Base-by-base conservation (phyloP, 2,113 vertebrate genomes). In the Sphaerodactylus townsendi region DNA sequence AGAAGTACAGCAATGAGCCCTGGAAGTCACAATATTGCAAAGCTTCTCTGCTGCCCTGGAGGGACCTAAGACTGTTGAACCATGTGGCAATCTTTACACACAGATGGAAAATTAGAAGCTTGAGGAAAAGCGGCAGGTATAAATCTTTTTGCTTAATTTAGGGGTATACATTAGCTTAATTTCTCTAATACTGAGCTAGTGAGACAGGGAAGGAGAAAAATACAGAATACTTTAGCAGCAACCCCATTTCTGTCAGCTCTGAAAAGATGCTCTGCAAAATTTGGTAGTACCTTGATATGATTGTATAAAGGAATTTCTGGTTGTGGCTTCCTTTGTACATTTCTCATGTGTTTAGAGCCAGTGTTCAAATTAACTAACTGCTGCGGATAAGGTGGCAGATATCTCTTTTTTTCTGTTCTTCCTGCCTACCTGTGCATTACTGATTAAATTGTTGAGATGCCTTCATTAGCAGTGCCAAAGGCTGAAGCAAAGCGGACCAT, bases 391-490 rank as follows among this genome's bases (percentile, higher is more conserved):
- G 83, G 77, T 85, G 85, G 83, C 78, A 81, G 64, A 17, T 88
- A 35, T 33, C 90, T 59, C 46, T 71, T 2, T 5, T 1, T 50
- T 17, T 33, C 90, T 59, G 39, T 71, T 2, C 7, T 1, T 50
- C 21, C 30, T 64, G 46, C 14, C 28, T 73, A 30, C 68, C 68
- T 37, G 21, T 19, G 39, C 87, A 79, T 79, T 56, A 35, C 30
- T 66, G 69, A 88, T 88, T 87, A 88, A 84, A 91, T 90, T 89
- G 85, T 92, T 93, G 89, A 91, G 72, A 88, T 93, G 0, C 90
- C 90, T 93, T 86, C 86, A 92, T 92, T 92, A 93, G 79, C 53
- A 85, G 79, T 87, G 79, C 79, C 23, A 77, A 69, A 91, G 91
- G 86, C 91, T 66, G 84, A 86, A 87, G 74, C 78, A 30, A 90